Conservation (phyloP, 2,113 vertebrate genomes). For the Urocolius indicus region DNA sequence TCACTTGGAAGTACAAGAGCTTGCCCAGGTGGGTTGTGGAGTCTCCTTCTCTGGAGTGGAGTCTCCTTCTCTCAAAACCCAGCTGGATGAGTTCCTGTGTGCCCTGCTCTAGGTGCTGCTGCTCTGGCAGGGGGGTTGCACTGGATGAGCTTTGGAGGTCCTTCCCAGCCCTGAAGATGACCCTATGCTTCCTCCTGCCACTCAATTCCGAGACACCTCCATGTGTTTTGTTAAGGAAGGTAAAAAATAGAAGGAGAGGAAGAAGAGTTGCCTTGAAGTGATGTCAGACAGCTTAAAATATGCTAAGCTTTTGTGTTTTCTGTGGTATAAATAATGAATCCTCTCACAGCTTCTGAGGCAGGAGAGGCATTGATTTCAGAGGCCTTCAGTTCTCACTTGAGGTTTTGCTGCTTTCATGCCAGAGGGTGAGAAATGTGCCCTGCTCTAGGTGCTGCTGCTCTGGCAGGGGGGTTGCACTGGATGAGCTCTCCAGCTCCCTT, state of each 20-base stretch:
- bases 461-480: too few relatives aligned
- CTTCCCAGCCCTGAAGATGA: too few relatives aligned
- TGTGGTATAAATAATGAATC: slow-evolving; percentile 75
- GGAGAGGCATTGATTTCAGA: slow-evolving; percentile 64
- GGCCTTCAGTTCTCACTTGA: slow-evolving; percentile 16
- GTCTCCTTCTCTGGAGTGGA: too few relatives aligned
- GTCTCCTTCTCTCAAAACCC: too few relatives aligned
- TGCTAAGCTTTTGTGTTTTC: slow-evolving; percentile 67
- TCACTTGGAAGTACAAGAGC: neutral
- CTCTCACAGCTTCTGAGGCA: slow-evolving; percentile 49
- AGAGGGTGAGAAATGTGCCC: neutral
- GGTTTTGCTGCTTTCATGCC: neutral
- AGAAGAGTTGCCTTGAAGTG: slow-evolving; percentile 58
- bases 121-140: too few relatives aligned
- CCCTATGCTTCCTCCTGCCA: neutral
- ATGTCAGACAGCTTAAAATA: slow-evolving; percentile 60
- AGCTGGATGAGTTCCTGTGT: too few relatives aligned
- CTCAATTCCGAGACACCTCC: neutral
- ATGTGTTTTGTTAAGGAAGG: neutral
- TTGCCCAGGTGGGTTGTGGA: too few relatives aligned
- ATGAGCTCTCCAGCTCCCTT: too few relatives aligned
- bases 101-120: too few relatives aligned
- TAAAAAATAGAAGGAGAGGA: neutral
- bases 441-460: too few relatives aligned
- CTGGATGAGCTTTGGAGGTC: too few relatives aligned